Evolutionary conservation across 2,113 vertebrate genomes (phyloP).

Genomic region (Zosterops pallidus): DNA sequence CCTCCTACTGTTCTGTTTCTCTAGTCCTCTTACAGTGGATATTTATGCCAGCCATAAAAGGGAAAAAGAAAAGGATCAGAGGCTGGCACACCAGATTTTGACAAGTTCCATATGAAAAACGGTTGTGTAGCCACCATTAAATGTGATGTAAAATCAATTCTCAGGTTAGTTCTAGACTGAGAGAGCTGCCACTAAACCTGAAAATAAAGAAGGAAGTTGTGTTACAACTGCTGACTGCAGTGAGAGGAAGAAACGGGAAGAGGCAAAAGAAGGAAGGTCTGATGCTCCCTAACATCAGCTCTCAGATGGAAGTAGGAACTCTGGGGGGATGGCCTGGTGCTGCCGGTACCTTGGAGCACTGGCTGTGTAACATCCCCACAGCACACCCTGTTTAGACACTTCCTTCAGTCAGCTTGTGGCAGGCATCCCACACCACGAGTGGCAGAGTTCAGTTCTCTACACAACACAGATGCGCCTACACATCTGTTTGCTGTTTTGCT

Average conservation of each 20-base stretch:
- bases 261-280: neutral
- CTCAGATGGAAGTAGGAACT: neutral
- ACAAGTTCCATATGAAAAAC: neutral
- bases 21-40: neutral
- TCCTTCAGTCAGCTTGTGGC: neutral
- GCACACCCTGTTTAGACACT: neutral
- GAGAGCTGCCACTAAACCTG: neutral
- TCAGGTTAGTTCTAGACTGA: neutral
- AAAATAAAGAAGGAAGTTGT: neutral
- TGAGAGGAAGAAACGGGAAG: neutral
- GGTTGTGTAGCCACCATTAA: neutral
- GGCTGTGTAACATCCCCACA: neutral
- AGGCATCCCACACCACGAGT: neutral
- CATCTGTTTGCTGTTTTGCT: neutral
- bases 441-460: neutral
- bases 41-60: neutral
- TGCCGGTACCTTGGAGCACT: neutral
- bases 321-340: neutral
- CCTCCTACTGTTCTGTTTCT: neutral
- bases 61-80: neutral
- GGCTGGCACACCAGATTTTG: neutral
- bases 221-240: neutral
- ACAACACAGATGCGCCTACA: neutral
- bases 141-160: neutral
- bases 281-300: fast-evolving